Percentiles rank a stretch among this genome's conserved stretches.
These are phyloP conservation scores for Drosophila arawakana DNA, from an alignment of 1,140 invertebrate genomes.

Conservation along the genomic window DNA sequence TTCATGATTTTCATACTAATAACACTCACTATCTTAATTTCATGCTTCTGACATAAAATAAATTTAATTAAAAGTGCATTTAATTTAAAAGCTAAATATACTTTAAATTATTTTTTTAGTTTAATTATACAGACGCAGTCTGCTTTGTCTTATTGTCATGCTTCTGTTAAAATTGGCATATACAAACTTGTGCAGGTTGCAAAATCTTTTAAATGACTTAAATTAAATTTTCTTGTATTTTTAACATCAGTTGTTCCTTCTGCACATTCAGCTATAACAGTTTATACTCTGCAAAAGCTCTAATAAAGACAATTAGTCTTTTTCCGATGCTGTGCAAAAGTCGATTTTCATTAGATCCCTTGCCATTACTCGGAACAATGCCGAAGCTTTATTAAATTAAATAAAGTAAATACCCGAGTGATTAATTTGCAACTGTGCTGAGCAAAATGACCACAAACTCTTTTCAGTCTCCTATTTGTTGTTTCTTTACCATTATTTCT, in stretches of 20 bases:
- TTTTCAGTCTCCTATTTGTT: background rate
- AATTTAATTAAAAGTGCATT: too few species aligned
- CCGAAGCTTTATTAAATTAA: conserved; percentile 53
- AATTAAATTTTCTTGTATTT: too few species aligned
- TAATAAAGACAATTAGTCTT: conserved; percentile 20
- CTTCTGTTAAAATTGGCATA: too few species aligned
- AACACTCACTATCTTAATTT: too few species aligned
- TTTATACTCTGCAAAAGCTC: background rate
- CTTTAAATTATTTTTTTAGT: too few species aligned
- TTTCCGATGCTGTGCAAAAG: background rate
- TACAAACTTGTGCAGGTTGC: too few species aligned
- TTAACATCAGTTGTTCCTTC: background rate
- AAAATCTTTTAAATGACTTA: too few species aligned
- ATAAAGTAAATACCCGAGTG: conserved; percentile 53
- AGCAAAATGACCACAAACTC: conserved; percentile 30
- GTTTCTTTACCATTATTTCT: background rate
- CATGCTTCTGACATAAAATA: too few species aligned
- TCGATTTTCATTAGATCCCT: conserved; percentile 30
- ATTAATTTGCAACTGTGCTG: conserved; percentile 54
- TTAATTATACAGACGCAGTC: too few species aligned
- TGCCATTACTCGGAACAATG: conserved; percentile 36
- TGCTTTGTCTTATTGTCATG: too few species aligned
- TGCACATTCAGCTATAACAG: background rate
- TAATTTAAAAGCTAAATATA: too few species aligned
- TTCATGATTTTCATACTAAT: too few species aligned